phyloP scores from a whole-genome alignment of 1,140 invertebrate species.

The Archivesica marissinica region DNA sequence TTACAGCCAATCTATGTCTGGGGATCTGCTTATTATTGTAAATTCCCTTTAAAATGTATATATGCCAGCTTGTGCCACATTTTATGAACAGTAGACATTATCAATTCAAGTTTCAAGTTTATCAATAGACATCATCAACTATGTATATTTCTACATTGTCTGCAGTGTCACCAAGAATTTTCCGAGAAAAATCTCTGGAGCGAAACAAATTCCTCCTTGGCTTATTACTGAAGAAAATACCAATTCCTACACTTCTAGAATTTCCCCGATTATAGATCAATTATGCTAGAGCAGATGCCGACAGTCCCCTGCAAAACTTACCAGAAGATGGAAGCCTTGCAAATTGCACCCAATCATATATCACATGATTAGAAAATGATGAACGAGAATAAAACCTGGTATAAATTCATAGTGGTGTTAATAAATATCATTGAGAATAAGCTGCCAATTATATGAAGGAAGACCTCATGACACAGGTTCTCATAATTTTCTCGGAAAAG shows the following conservation, averaged over 20 bases:
- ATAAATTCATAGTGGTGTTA: slow-evolving; percentile 56
- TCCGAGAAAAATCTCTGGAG: background rate
- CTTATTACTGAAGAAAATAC: slow-evolving; percentile 17
- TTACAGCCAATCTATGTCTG: too few relatives aligned
- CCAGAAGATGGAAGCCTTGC: slow-evolving; percentile 27
- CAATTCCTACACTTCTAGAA: slow-evolving; percentile 26
- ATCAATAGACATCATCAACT: background rate
- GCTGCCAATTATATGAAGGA: slow-evolving; percentile 53
- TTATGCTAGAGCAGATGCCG: slow-evolving; percentile 16
- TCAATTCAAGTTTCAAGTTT: too few relatives aligned
- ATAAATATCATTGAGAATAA: slow-evolving; percentile 56
- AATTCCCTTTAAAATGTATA: too few relatives aligned
- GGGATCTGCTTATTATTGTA: too few relatives aligned
- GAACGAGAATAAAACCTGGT: slow-evolving; percentile 30
- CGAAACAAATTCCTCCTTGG: slow-evolving; percentile 10
- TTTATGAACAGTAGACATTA: too few relatives aligned
- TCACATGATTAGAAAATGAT: slow-evolving; percentile 64
- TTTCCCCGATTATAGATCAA: slow-evolving; percentile 53
- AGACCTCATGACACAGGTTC: slow-evolving; percentile 26
- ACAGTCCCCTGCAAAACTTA: slow-evolving; percentile 19
- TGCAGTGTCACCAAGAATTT: background rate
- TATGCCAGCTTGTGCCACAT: too few relatives aligned
- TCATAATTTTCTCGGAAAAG: slow-evolving; percentile 35
- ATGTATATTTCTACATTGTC: background rate
- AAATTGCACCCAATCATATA: slow-evolving; percentile 48